phyloP scores from a whole-genome alignment of 1,140 invertebrate species.

The Mylabris phalerata region DNA sequence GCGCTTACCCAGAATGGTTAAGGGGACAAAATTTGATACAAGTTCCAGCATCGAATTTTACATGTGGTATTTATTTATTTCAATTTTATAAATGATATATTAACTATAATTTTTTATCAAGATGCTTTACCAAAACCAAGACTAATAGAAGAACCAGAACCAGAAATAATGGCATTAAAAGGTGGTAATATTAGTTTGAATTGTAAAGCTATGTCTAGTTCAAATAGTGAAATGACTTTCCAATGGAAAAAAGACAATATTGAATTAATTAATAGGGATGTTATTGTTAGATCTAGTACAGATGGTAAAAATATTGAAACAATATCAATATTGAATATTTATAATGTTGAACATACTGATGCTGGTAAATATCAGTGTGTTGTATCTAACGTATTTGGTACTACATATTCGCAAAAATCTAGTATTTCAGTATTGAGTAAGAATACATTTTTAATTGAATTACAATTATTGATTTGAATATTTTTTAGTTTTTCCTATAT shows the following conservation, averaged over 20 bases:
- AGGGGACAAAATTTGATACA: constrained; percentile 58
- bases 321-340: constrained; percentile 60
- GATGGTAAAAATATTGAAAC: constrained; percentile 49
- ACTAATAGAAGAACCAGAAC: constrained; percentile 72
- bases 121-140: constrained; percentile 79
- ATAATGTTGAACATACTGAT: constrained; percentile 65
- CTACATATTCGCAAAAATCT: constrained; percentile 80
- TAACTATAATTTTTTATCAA: constrained; percentile 27
- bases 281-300: constrained; percentile 25
- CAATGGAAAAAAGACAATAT: constrained; percentile 86
- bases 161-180: constrained; percentile 74
- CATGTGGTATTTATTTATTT: constrained; percentile 54
- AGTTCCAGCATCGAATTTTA: constrained; percentile 62
- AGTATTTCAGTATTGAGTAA: constrained; percentile 76
- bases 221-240: constrained; percentile 60
- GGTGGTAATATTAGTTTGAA: constrained; percentile 73
- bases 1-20: constrained; percentile 70
- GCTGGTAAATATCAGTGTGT: constrained; percentile 90
- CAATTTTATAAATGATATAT: no score
- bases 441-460: constrained; percentile 6
- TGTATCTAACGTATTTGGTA: constrained; percentile 82
- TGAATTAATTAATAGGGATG: constrained; percentile 49
- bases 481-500: constrained; percentile 71
- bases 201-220: constrained; percentile 66
- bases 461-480: not conserved